Evolutionary conservation across 2,888 invertebrate species (phyloP).

Genomic region (Hyppa rectilinea): DNA sequence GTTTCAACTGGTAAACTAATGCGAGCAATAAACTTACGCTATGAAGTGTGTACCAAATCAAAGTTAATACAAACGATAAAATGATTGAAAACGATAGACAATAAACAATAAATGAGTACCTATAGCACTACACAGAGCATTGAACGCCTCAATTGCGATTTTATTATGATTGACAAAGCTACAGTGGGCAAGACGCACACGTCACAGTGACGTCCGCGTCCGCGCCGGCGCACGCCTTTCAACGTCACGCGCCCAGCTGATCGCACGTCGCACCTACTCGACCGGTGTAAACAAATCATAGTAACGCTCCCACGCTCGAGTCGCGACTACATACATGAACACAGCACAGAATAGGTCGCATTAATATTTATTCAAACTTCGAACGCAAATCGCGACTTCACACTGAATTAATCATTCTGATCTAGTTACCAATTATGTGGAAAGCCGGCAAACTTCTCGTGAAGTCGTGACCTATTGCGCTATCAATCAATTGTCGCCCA

Average conservation of each 20-base stretch:
- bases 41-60: neutral
- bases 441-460: slow-evolving; percentile 48
- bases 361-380: slow-evolving; percentile 65
- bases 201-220: slow-evolving; percentile 77
- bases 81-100: slow-evolving; percentile 32
- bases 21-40: neutral
- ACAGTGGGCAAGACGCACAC: slow-evolving; percentile 65
- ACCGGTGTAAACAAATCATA: slow-evolving; percentile 88
- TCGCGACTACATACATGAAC: slow-evolving; percentile 65
- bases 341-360: slow-evolving; percentile 62
- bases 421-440: slow-evolving; percentile 47
- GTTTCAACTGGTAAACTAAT: neutral
- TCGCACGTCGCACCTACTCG: slow-evolving; percentile 82
- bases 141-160: slow-evolving; percentile 56
- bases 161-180: slow-evolving; percentile 63
- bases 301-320: slow-evolving; percentile 84
- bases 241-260: slow-evolving; percentile 86
- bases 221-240: slow-evolving; percentile 72
- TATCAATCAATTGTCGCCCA: slow-evolving; percentile 50
- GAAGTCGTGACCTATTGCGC: slow-evolving; percentile 39
- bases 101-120: slow-evolving; percentile 19
- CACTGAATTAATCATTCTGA: slow-evolving; percentile 47
- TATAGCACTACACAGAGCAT: slow-evolving; percentile 24
- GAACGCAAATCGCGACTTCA: slow-evolving; percentile 53
- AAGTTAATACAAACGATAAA: neutral